These are phyloP conservation scores for Sphaerodactylus townsendi DNA, from an alignment of 2,113 vertebrate genomes.

Conservation along the genomic window DNA sequence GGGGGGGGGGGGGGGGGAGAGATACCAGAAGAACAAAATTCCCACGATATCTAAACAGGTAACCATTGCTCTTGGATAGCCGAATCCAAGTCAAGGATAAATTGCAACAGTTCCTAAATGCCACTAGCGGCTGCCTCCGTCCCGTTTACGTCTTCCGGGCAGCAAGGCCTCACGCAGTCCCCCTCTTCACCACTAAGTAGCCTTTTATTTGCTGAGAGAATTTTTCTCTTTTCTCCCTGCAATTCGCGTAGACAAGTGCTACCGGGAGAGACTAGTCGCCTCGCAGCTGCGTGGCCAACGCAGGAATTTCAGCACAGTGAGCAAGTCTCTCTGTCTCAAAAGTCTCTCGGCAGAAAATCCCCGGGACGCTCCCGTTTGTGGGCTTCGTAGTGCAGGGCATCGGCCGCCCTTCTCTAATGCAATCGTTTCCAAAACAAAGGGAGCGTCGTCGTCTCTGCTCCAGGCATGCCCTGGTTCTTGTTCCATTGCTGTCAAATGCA, in stretches of 20 bases:
- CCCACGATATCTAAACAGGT: constrained; percentile 73
- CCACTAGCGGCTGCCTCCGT: constrained; percentile 57
- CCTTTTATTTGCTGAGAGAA: constrained; percentile 30
- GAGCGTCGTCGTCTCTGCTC: constrained; percentile 59
- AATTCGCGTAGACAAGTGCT: constrained; percentile 75
- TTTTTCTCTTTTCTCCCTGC: constrained; percentile 47
- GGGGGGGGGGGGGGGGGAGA: constrained; percentile 73
- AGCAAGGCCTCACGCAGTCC: constrained; percentile 42
- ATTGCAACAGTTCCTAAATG: constrained; percentile 48
- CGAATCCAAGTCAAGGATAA: constrained; percentile 62
- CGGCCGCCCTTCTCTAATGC: constrained; percentile 27
- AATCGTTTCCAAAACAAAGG: constrained; percentile 12
- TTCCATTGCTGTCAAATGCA: constrained; percentile 71
- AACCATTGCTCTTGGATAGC: constrained; percentile 72
- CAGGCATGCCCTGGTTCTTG: constrained; percentile 57
- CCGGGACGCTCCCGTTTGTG: constrained; percentile 56
- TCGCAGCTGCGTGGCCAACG: constrained; percentile 50
- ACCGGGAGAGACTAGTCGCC: constrained; percentile 65
- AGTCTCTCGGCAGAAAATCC: constrained; percentile 66
- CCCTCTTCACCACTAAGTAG: constrained; percentile 37
- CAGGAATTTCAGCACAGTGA: constrained; percentile 61
- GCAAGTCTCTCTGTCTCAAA: constrained; percentile 56
- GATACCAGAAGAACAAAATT: constrained; percentile 72
- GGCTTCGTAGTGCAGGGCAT: constrained; percentile 52
- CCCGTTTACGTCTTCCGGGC: constrained; percentile 49